These are phyloP conservation scores for Cenopis cana DNA, from an alignment of 2,888 invertebrate genomes.

Conservation along the genomic window DNA sequence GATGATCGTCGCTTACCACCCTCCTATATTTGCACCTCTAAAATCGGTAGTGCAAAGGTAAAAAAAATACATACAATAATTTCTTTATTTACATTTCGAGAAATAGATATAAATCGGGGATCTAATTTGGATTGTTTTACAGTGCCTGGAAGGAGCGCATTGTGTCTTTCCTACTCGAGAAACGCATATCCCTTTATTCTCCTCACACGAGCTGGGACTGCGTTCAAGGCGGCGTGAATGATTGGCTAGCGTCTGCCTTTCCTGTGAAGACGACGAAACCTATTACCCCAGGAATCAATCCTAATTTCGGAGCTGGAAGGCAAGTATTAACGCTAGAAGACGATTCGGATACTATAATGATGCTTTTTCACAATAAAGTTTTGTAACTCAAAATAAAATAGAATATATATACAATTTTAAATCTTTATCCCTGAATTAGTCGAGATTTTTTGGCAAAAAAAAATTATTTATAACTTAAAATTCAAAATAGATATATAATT, in stretches of 20 bases:
- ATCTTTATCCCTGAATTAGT: no score
- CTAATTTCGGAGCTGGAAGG: slow-evolving; percentile 83
- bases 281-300: slow-evolving; percentile 67
- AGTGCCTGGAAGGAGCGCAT: slow-evolving; percentile 93
- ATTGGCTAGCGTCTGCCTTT: slow-evolving; percentile 94
- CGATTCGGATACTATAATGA: no score
- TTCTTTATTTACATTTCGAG: slow-evolving; percentile 13
- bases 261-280: slow-evolving; percentile 67
- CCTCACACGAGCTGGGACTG: slow-evolving; percentile 97
- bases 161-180: slow-evolving; percentile 91
- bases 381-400: no score
- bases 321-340: slow-evolving; percentile 45
- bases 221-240: slow-evolving; percentile 93
- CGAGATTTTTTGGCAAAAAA: no score
- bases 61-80: slow-evolving; percentile 42
- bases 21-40: slow-evolving; percentile 95
- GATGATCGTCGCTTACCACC: slow-evolving; percentile 97
- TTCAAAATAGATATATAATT: no score
- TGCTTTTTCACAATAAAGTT: no score
- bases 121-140: slow-evolving; percentile 46
- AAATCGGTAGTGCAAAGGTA: slow-evolving; percentile 93
- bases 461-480: no score
- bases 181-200: slow-evolving; percentile 95
- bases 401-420: no score
- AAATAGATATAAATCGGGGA: no score